A percentile compares a stretch with the other conserved stretches of the same genome.
Evolutionary conservation across 1,140 invertebrate species (phyloP).

Genomic region (Drosophila baimaii): DNA sequence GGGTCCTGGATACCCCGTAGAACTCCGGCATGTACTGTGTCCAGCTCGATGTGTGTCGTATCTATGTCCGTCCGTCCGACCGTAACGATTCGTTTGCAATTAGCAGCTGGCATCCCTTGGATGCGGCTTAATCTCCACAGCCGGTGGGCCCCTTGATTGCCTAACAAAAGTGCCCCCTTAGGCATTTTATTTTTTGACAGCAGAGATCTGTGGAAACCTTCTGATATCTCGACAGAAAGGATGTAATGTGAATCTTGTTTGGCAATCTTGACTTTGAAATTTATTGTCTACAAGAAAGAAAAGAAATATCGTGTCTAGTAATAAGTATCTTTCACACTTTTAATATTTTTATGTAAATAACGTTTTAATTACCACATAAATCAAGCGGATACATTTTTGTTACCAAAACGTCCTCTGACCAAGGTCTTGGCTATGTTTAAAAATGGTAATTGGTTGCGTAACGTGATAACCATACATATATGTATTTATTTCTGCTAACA

Average conservation of each 20-base stretch:
- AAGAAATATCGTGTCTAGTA: background rate
- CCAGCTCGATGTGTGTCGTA: background rate
- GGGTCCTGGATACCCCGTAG: slow-evolving; percentile 14
- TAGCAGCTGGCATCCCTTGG: background rate
- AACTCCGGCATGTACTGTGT: slow-evolving; percentile 6
- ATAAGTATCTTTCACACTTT: background rate
- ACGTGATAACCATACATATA: background rate
- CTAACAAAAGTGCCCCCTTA: background rate
- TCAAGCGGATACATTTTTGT: background rate
- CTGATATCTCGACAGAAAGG: background rate
- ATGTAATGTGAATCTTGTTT: background rate
- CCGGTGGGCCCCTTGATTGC: background rate
- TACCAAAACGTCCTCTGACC: background rate
- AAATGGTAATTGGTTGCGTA: background rate
- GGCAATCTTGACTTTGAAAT: background rate
- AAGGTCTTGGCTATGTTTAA: background rate
- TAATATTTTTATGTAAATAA: too few relatives aligned
- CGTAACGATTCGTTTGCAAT: slow-evolving; percentile 32
- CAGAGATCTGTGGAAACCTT: background rate
- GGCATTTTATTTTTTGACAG: slow-evolving; percentile 5
- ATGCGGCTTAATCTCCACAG: slow-evolving; percentile 1
- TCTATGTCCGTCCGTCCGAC: background rate
- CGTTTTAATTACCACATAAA: background rate
- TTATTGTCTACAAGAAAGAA: background rate
- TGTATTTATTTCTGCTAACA: too few relatives aligned